Percentiles rank a stretch among this genome's conserved stretches.
Conservation (phyloP, 1,140 invertebrate species). For the Yoshiicerus persimilis region DNA sequence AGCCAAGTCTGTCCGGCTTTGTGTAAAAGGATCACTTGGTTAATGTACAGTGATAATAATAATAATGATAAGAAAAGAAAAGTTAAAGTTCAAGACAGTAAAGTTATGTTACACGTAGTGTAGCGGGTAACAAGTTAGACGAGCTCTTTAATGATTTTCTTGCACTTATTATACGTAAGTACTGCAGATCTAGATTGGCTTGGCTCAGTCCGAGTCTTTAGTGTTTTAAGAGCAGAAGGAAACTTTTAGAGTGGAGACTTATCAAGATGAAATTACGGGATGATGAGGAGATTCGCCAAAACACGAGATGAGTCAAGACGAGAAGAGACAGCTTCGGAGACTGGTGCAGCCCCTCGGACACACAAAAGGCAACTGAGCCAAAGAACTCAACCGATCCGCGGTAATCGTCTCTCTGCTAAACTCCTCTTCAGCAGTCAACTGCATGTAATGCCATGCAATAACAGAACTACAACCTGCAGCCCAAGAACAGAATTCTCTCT, state of each 20-base stretch:
- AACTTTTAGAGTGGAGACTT: neutral
- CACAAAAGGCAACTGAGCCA: neutral
- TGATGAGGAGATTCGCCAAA: neutral
- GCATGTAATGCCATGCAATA: neutral
- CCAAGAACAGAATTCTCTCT: neutral
- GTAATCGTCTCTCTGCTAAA: neutral
- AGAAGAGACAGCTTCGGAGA: neutral
- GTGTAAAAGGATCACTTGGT: neutral
- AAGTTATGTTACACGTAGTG: too few species aligned
- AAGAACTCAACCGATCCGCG: neutral
- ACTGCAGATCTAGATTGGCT: neutral
- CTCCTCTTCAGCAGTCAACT: neutral
- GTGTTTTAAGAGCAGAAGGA: neutral
- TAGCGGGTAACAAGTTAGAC: neutral
- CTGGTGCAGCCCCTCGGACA: neutral
- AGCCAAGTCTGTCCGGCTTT: neutral
- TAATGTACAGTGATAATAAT: neutral
- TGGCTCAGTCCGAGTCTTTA: neutral
- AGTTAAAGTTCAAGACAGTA: slow-evolving; percentile 8
- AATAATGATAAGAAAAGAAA: slow-evolving; percentile 9
- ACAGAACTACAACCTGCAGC: neutral
- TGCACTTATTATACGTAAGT: neutral
- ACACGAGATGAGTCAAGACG: neutral
- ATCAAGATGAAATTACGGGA: neutral
- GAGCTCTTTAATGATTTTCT: neutral